phyloP scores from a whole-genome alignment of 23 tunicate species.

The Ascidia mentula region DNA sequence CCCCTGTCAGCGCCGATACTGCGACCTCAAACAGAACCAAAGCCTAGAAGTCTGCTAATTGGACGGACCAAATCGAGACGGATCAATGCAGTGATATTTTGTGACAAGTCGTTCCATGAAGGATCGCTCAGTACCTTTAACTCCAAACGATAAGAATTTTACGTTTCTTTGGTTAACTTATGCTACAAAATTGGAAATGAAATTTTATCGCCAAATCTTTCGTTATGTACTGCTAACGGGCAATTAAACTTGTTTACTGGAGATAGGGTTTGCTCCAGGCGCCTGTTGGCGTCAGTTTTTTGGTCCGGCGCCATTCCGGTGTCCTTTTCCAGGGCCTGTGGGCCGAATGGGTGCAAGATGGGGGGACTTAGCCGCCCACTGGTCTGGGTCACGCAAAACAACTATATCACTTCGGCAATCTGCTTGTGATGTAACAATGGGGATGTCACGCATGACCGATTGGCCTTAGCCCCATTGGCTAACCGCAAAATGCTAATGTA shows the following conservation, averaged over 20 bases:
- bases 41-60: neutral
- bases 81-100: neutral
- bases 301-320: neutral
- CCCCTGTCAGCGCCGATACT: neutral
- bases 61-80: neutral
- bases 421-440: neutral
- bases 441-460: neutral
- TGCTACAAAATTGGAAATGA: too few species aligned
- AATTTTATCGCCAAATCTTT: too few species aligned
- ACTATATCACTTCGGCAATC: neutral
- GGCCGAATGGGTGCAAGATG: neutral
- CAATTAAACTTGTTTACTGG: too few species aligned
- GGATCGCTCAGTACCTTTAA: too few species aligned
- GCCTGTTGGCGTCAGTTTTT: too few species aligned
- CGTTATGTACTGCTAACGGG: too few species aligned
- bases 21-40: neutral
- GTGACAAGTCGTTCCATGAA: neutral
- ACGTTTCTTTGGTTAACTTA: too few species aligned
- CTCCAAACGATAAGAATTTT: too few species aligned
- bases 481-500: too few species aligned
- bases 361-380: too few species aligned
- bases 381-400: slow-evolving; percentile 4
- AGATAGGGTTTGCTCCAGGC: too few species aligned
- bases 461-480: too few species aligned
- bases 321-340: neutral